phyloP scores from a whole-genome alignment of 2,888 invertebrate species.

The Epinotia demarniana region DNA sequence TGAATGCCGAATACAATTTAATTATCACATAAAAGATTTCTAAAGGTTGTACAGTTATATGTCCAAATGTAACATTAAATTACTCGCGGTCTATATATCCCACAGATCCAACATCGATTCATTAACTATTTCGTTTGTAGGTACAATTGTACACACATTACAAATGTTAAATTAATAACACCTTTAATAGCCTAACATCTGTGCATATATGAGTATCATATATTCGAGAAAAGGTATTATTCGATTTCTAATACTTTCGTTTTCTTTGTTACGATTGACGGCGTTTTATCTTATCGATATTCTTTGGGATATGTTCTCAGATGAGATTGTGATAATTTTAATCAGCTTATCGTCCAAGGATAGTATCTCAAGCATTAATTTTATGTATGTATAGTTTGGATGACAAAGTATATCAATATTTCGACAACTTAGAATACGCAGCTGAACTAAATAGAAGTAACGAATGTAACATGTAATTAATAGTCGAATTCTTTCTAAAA shows the following conservation, averaged over 20 bases:
- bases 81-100: background rate
- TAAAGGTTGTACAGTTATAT: background rate
- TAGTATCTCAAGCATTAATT: slow-evolving; percentile 23
- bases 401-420: background rate
- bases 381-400: background rate
- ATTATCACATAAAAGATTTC: background rate
- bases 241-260: slow-evolving; percentile 31
- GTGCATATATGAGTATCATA: slow-evolving; percentile 24
- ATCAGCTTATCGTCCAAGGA: slow-evolving; percentile 36
- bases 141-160: slow-evolving; percentile 11
- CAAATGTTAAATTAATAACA: slow-evolving; percentile 27
- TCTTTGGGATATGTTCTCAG: slow-evolving; percentile 28
- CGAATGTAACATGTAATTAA: too few relatives aligned
- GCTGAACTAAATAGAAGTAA: too few relatives aligned
- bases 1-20: background rate
- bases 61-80: background rate
- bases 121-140: slow-evolving; percentile 20
- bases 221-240: slow-evolving; percentile 23
- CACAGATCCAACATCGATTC: background rate
- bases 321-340: slow-evolving; percentile 29
- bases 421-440: too few relatives aligned
- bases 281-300: slow-evolving; percentile 36
- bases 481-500: too few relatives aligned
- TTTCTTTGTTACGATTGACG: slow-evolving; percentile 34
- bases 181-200: slow-evolving; percentile 22